Conservation (phyloP, 30 jellyfish, hydroid and myxozoan species). For the Mastigias papua region DNA sequence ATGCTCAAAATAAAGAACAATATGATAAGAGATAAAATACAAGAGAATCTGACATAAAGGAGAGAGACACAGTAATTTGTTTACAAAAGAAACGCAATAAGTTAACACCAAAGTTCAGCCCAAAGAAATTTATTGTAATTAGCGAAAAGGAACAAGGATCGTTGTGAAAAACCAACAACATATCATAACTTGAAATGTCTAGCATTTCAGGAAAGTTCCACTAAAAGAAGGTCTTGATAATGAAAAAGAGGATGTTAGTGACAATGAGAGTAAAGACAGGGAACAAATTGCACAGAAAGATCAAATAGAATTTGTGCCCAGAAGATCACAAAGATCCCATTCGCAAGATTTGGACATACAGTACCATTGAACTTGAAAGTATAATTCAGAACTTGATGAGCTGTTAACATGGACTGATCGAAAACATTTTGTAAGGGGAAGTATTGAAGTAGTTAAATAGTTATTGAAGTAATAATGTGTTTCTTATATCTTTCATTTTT, state of each 20-base stretch:
- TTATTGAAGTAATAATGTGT: too few relatives aligned
- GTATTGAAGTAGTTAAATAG: neutral
- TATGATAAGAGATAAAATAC: slow-evolving; percentile 9
- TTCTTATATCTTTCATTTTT: too few relatives aligned
- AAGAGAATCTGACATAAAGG: slow-evolving; percentile 13
- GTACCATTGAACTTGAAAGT: neutral
- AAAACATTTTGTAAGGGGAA: neutral
- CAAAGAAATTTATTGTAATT: slow-evolving; percentile 38
- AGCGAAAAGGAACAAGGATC: slow-evolving; percentile 49
- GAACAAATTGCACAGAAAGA: neutral
- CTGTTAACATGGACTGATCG: neutral
- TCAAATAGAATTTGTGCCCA: neutral
- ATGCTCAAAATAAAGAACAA: slow-evolving; percentile 7
- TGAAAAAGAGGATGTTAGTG: neutral
- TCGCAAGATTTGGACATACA: neutral
- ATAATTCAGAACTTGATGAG: neutral
- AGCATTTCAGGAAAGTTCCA: slow-evolving; percentile 9
- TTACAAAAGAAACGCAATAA: slow-evolving; percentile 15
- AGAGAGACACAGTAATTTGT: slow-evolving; percentile 2
- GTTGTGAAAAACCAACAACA: slow-evolving; percentile 59
- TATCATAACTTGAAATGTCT: neutral
- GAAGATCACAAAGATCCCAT: slow-evolving; percentile 12
- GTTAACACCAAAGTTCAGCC: slow-evolving; percentile 44
- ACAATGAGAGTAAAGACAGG: neutral
- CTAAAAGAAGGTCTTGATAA: neutral